Base-by-base conservation (phyloP, 1,140 invertebrate genomes). In the Parapsyche elsis region DNA sequence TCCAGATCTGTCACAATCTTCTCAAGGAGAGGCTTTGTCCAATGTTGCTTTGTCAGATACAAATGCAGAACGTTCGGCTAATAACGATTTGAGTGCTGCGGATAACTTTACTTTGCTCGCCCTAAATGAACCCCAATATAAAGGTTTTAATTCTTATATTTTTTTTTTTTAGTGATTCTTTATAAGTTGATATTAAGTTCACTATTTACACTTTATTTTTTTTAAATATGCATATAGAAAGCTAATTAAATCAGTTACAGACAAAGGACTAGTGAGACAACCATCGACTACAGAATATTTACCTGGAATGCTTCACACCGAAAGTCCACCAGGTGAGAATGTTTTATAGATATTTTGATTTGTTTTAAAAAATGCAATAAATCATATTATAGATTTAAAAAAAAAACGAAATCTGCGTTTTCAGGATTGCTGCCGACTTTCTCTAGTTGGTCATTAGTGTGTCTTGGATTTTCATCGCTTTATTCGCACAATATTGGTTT, bases 391-490 rank as follows among this genome's bases (percentile, higher is more conserved):
- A n/a, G n/a, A n/a, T n/a, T n/a, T 73, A 45, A 38, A 9, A 46
- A 5, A 45, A 19, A 46, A 73, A 46, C n/a, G n/a, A n/a, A n/a
- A 73, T 64, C 5, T 70, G 5, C 1, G 7, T 30, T 81, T 80
- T 59, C 24, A 84, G 92, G 92, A 0, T 88, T 98, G 9, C 88
- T 98, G 64, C 97, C 98, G 0, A 92, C 94, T 79, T 99, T 96
- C 88, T 93, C 96, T 0, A 98, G 96, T 81, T 99, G 97, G 97
- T 95, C 95, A 0, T 88, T 99, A 19, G 91, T 97, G 53, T 97
- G 95, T 86, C 89, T 98, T 0, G 98, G 98, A 7, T 92, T 95
- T 0, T 96, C 95, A 30, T 96, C 95, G 81, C 88, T 97, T 10
- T 99, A 99, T 86, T 97, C 95, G 21, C 97, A 98, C 85, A 95